Percentiles rank a stretch among this genome's conserved stretches.
These are phyloP conservation scores for Takifugu flavidus DNA, from an alignment of 2,113 vertebrate species.

Conservation along the genomic window DNA sequence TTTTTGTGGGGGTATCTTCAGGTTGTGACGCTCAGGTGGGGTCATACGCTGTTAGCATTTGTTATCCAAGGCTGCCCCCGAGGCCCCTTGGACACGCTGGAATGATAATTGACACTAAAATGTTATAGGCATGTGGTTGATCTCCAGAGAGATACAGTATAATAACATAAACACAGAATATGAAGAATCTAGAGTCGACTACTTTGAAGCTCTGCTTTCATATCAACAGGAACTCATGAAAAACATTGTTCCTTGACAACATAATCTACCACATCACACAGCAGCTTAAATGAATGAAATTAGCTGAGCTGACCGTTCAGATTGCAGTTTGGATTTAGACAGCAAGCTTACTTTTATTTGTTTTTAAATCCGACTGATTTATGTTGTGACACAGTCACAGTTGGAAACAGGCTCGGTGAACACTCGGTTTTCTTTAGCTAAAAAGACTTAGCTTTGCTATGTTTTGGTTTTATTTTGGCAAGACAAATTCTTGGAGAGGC, in stretches of 20 bases:
- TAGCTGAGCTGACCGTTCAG: too few relatives aligned
- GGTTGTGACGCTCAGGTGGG: conserved; percentile 19
- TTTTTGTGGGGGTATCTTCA: conserved; percentile 31
- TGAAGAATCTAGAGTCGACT: too few relatives aligned
- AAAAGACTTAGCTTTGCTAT: background rate
- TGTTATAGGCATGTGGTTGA: conserved; percentile 25
- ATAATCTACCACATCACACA: too few relatives aligned
- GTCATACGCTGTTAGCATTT: conserved; percentile 26
- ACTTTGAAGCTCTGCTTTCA: too few relatives aligned
- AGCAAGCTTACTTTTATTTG: too few relatives aligned
- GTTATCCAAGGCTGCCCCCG: conserved; percentile 34
- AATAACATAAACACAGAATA: too few relatives aligned
- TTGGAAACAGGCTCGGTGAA: background rate
- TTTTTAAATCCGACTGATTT: too few relatives aligned
- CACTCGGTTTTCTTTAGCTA: background rate
- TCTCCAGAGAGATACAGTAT: background rate
- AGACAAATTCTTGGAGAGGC: background rate
- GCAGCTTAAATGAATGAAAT: too few relatives aligned
- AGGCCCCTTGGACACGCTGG: conserved; percentile 19
- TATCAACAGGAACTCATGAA: too few relatives aligned
- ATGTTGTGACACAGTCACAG: too few relatives aligned
- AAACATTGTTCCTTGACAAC: too few relatives aligned
- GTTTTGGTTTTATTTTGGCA: background rate
- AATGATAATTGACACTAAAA: conserved; percentile 52
- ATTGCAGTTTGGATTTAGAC: too few relatives aligned